Evolutionary conservation across 2,888 invertebrate species (phyloP), one percentile per base, ranked within the genome.

Genomic region (Drosophila mimetica): DNA sequence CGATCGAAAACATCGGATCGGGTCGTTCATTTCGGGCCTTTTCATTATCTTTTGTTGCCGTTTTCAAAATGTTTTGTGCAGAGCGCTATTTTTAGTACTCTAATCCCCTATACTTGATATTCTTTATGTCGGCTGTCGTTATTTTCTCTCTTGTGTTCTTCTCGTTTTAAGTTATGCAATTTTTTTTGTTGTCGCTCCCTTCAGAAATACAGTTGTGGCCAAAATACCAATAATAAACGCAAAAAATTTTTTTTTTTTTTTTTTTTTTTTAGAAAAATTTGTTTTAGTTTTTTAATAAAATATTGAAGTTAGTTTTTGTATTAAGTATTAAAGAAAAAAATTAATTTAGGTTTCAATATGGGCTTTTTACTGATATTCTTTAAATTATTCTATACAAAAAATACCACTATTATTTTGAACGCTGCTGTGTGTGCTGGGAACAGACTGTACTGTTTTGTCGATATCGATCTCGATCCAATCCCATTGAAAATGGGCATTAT

Each of bases 31-130:
- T 71, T 57, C 36, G 63, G 25, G 50, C 28, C 28, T 63, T 63
- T 69, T 58, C 57, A 63, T 72, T 61, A 61, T 64, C 65, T 65
- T 52, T 50, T 28, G 37, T 48, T 60, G 53, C 55, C 52, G 67
- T 73, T 61, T 73, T 74, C 48, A 25, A 69, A 55, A 54, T 75
- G 50, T 42, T 34, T 70, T 74, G 64, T 42, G 37, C 50, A 36
- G 51, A 64, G 50, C 8, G 50, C 61, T 77, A 80, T 77, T 77
- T 80, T 52, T 77, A 77, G 69, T 28, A 58, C 51, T 37, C 54
- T 67, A 73, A 81, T 78, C 73, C 79, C 30, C 74, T 77, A 61
- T 50, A 65, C 54, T 58, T 66, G 66, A 74, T 77, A 53, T 66
- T 77, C 57, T 76, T 74, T 75, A 58, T 44, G 46, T 75, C 53